Percentiles rank a stretch among this genome's conserved stretches.
These are phyloP conservation scores for Dromius quadrimaculatus DNA, from an alignment of 2,888 invertebrate species.

Conservation along the genomic window DNA sequence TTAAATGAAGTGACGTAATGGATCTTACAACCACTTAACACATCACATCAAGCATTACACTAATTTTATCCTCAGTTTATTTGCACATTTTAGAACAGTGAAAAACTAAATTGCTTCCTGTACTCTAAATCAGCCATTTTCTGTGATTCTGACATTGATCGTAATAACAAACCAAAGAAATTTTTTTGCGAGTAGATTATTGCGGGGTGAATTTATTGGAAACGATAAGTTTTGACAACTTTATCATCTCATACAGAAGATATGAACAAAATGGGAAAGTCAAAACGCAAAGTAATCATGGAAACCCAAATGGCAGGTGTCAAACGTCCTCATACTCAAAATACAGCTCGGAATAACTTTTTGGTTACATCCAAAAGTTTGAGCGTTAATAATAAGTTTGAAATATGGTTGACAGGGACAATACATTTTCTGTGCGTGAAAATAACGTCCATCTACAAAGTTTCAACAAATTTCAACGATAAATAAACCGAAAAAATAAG, in stretches of 20 bases:
- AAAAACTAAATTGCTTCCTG: constrained; percentile 6
- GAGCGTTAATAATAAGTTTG: constrained; percentile 49
- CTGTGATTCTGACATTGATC: too few relatives aligned
- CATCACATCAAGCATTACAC: constrained; percentile 5
- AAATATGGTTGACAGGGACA: constrained; percentile 44
- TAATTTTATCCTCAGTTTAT: constrained; percentile 23
- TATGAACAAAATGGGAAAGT: constrained; percentile 50
- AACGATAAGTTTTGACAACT: constrained; percentile 49
- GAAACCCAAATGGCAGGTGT: constrained; percentile 46
- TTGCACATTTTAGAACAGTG: constrained; percentile 9
- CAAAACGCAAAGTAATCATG: constrained; percentile 49
- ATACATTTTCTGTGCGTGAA: too few relatives aligned
- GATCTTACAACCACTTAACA: constrained; percentile 21
- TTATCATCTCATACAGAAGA: constrained; percentile 47
- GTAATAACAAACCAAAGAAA: constrained; percentile 41
- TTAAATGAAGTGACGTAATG: constrained; percentile 30
- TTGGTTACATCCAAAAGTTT: constrained; percentile 34
- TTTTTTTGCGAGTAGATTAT: constrained; percentile 42
- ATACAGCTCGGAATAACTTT: constrained; percentile 31
- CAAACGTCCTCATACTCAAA: constrained; percentile 50
- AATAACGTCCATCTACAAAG: too few relatives aligned
- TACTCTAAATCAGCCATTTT: too few relatives aligned
- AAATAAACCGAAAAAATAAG: too few relatives aligned
- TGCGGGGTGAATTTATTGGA: constrained; percentile 45
- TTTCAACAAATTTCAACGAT: too few relatives aligned